Conservation (phyloP, 2,113 vertebrate species). For the Sebastes fasciatus region DNA sequence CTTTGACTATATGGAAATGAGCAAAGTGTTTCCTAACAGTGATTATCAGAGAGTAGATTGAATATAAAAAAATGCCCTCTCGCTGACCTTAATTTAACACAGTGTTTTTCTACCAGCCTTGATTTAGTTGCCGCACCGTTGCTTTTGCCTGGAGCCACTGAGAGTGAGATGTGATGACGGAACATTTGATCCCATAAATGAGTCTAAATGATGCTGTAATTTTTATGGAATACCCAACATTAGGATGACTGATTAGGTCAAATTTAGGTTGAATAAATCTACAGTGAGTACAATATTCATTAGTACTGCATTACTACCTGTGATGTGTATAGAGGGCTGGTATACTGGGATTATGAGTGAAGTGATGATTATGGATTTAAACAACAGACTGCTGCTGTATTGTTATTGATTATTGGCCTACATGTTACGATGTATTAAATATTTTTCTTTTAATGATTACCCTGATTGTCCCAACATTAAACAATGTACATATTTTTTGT, state of each 20-base stretch:
- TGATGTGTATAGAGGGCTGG: background rate
- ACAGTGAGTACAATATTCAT: background rate
- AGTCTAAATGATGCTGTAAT: constrained; percentile 47
- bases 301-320: background rate
- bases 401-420: background rate
- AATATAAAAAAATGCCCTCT: constrained; percentile 42
- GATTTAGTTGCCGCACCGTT: constrained; percentile 32
- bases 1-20: constrained; percentile 59
- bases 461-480: background rate
- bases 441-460: background rate
- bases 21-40: constrained; percentile 32
- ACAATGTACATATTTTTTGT: background rate
- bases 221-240: constrained; percentile 43
- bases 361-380: background rate
- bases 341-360: background rate
- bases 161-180: constrained; percentile 45
- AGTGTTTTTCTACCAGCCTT: constrained; percentile 47
- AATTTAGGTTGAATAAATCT: constrained; percentile 40
- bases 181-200: constrained; percentile 55
- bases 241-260: constrained; percentile 48
- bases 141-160: constrained; percentile 34
- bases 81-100: constrained; percentile 55
- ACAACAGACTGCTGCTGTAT: background rate
- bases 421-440: background rate
- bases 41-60: constrained; percentile 38